Conservation (phyloP, 2,888 invertebrate genomes). For the Agrypnus murinus region DNA sequence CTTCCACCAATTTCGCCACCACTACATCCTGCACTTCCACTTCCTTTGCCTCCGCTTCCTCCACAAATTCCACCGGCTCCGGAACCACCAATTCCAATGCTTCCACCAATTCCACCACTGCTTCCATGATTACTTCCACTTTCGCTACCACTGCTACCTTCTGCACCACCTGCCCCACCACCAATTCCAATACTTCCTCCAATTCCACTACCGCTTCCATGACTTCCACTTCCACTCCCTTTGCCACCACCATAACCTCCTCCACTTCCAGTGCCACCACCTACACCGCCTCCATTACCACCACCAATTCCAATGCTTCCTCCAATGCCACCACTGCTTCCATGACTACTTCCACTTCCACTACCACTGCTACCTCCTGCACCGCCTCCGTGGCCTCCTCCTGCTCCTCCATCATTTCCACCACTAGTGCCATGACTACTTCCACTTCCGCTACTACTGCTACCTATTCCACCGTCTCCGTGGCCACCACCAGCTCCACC, state of each 20-base stretch:
- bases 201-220: slow-evolving; percentile 19
- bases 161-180: slow-evolving; percentile 24
- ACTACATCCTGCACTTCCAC: slow-evolving; percentile 8
- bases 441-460: no score
- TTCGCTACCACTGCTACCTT: background rate
- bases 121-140: slow-evolving; percentile 1
- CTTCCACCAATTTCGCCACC: slow-evolving; percentile 26
- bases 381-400: no score
- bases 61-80: slow-evolving; percentile 8
- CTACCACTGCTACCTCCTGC: slow-evolving; percentile 1
- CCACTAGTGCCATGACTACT: background rate
- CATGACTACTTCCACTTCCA: slow-evolving; percentile 12
- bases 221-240: slow-evolving; percentile 1
- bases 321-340: background rate
- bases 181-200: no score
- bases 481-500: slow-evolving; percentile 15
- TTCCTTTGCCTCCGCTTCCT: background rate
- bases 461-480: background rate
- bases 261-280: background rate
- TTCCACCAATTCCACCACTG: slow-evolving; percentile 20
- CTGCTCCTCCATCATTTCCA: slow-evolving; percentile 1
- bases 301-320: slow-evolving; percentile 15
- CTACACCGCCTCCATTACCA: background rate
- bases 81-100: slow-evolving; percentile 25
- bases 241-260: no score